Conservation (phyloP, 1,140 invertebrate species). For the Aporrectodea caliginosa region DNA sequence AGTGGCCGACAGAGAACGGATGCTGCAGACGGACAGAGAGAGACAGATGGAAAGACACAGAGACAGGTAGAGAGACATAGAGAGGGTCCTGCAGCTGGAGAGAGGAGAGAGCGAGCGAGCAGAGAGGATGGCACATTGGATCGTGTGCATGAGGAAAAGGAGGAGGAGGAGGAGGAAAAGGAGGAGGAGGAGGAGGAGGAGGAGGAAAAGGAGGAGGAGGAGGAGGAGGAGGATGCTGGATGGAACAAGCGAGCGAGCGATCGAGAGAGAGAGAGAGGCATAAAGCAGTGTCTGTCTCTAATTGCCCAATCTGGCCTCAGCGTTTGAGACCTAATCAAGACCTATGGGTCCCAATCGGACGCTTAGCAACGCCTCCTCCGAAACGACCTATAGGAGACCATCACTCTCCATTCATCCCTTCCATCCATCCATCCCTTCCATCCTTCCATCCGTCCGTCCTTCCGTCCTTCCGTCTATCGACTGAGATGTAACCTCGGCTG, state of each 20-base stretch:
- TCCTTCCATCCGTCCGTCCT: neutral
- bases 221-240: neutral
- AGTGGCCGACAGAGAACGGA: neutral
- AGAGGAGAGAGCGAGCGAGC: neutral
- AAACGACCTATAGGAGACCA: neutral
- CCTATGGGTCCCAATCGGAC: neutral
- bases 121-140: neutral
- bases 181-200: neutral
- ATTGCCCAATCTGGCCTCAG: neutral
- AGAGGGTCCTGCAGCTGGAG: neutral
- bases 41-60: neutral
- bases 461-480: neutral
- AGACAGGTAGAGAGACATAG: neutral
- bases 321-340: neutral
- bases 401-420: neutral
- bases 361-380: neutral
- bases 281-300: neutral
- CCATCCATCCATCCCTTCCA: neutral
- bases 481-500: no score
- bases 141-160: no score
- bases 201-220: neutral
- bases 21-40: neutral
- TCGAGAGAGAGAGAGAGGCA: neutral
- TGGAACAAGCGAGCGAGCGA: no score
- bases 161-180: neutral